Conservation (phyloP, 1,140 invertebrate species). For the Dryas iulia region DNA sequence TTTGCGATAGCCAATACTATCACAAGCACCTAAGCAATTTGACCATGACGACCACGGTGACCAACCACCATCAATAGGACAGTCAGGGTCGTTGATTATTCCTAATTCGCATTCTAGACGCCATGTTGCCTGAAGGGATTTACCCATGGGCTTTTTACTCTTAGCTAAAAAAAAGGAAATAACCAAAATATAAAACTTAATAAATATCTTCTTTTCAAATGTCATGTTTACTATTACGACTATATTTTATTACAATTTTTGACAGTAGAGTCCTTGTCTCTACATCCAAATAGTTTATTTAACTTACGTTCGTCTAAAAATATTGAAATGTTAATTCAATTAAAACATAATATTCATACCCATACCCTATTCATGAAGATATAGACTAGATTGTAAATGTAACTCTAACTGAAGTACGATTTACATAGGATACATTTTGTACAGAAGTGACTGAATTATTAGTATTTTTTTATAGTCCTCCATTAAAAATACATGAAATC, state of each 20-base stretch:
- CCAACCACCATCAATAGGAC: constrained; percentile 68
- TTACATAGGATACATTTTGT: not conserved
- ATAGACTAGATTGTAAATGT: too few species aligned
- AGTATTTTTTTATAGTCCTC: constrained; percentile 4
- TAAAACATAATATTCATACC: too few species aligned
- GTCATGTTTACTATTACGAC: not conserved
- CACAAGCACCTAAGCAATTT: constrained; percentile 54
- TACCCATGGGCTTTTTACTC: constrained; percentile 50
- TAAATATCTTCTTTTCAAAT: not conserved
- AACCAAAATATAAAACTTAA: not conserved
- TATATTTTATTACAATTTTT: not conserved
- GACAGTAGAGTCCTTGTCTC: not conserved
- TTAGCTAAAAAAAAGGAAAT: constrained; percentile 12
- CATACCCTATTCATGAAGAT: too few species aligned
- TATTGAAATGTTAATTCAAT: too few species aligned
- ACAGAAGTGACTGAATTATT: not conserved
- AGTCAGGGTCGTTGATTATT: constrained; percentile 55
- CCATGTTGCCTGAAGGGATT: constrained; percentile 55
- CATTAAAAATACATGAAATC: constrained; percentile 51
- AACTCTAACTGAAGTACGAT: not conserved
- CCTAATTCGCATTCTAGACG: constrained; percentile 65
- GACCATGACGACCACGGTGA: constrained; percentile 61
- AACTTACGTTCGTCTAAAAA: too few species aligned
- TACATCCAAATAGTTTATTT: too few species aligned
- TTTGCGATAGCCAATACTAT: constrained; percentile 53